Evolutionary conservation across 2,888 invertebrate genomes (phyloP).

Genomic region (Electrophaes corylata): DNA sequence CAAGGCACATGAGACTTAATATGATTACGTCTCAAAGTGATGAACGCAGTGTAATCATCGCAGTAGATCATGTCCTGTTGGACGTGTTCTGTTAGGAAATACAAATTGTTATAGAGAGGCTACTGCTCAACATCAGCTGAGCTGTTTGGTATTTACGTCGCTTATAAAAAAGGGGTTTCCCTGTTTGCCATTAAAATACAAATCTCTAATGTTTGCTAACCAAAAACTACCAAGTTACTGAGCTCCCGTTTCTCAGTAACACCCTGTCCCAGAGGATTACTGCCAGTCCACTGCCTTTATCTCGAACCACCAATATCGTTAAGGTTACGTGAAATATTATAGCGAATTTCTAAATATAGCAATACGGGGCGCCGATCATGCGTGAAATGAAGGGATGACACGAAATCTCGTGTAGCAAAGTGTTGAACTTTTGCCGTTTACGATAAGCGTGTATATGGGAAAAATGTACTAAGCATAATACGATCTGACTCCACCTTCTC

Average conservation of each 20-base stretch:
- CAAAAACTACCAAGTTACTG: background rate
- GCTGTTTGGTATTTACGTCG: no score
- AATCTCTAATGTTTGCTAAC: no score
- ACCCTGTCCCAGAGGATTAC: slow-evolving; percentile 68
- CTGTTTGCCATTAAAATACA: no score
- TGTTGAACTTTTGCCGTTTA: slow-evolving; percentile 28
- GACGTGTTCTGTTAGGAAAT: no score
- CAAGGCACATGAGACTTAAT: no score
- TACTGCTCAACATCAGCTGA: no score
- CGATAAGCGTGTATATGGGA: slow-evolving; percentile 11
- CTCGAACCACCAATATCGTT: slow-evolving; percentile 52
- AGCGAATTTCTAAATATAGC: slow-evolving; percentile 71
- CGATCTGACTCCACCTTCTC: no score
- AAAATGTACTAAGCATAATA: slow-evolving; percentile 5
- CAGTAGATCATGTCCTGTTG: no score
- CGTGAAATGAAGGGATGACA: slow-evolving; percentile 64
- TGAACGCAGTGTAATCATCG: no score
- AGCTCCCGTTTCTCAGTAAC: slow-evolving; percentile 49
- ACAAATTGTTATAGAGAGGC: no score
- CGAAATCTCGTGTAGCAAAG: slow-evolving; percentile 39
- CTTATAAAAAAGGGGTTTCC: no score
- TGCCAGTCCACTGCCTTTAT: slow-evolving; percentile 62
- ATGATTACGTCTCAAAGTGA: no score
- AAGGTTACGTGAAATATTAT: slow-evolving; percentile 64
- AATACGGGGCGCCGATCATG: slow-evolving; percentile 63